A percentile compares a stretch with the other conserved stretches of the same genome.
Evolutionary conservation across 2,797 vertebrate species (phyloP).

Genomic region (Columba guinea): DNA sequence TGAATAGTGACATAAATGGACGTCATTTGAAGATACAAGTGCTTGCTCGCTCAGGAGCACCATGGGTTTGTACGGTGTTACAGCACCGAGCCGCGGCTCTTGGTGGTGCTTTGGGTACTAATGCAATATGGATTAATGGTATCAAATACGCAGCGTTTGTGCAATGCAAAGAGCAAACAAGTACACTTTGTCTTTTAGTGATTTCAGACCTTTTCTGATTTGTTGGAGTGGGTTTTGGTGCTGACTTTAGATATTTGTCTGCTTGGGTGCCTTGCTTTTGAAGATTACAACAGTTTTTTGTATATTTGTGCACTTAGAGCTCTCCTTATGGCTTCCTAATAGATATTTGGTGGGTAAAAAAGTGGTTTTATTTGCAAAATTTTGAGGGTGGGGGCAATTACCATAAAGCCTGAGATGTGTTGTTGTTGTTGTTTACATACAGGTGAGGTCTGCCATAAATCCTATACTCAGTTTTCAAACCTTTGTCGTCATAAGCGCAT

Average conservation of each 20-base stretch:
- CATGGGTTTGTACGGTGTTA: fast-evolving
- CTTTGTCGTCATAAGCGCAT: constrained; percentile 99
- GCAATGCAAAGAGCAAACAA: not conserved
- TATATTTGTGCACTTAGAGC: constrained; percentile 20
- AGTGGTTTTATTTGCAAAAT: constrained; percentile 71
- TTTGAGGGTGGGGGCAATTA: constrained; percentile 63
- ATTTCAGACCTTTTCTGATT: not conserved
- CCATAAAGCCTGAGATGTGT: constrained; percentile 80
- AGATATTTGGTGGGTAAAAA: constrained; percentile 59
- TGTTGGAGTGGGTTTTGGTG: constrained; percentile 16
- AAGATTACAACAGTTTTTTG: constrained; percentile 32
- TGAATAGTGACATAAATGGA: not conserved
- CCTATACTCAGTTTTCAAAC: constrained; percentile 99
- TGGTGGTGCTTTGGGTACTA: not conserved
- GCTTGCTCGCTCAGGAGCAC: not conserved
- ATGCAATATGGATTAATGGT: fast-evolving
- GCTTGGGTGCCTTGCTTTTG: constrained; percentile 68
- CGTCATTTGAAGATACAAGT: not conserved
- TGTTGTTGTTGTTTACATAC: constrained; percentile 81
- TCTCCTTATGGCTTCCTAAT: constrained; percentile 46
- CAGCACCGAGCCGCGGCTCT: fast-evolving
- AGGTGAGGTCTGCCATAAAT: constrained; percentile 99
- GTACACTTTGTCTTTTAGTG: not conserved
- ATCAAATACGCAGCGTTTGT: not conserved
- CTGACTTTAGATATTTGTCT: constrained; percentile 64